Percentiles rank a stretch among this genome's conserved stretches.
These are phyloP conservation scores for Chelonoidis abingdonii DNA, from an alignment of 2,113 vertebrate species.

Conservation along the genomic window DNA sequence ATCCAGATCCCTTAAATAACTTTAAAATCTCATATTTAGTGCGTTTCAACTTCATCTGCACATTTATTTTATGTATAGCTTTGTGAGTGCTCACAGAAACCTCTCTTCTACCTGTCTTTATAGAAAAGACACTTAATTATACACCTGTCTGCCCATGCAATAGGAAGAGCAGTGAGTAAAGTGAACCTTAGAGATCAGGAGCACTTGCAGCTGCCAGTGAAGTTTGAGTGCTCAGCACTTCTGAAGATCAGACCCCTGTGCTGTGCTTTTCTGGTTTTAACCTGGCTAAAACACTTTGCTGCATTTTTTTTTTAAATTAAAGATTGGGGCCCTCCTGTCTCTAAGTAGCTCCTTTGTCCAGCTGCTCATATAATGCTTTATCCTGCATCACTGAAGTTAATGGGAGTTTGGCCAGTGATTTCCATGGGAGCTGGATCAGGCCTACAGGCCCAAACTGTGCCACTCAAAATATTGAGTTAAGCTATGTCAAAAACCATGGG, in stretches of 20 bases:
- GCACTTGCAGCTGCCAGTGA: background rate
- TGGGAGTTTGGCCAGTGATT: background rate
- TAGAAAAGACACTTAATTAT: constrained; percentile 19
- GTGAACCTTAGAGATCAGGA: background rate
- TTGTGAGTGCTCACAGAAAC: background rate
- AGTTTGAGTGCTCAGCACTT: background rate
- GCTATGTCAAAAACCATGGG: background rate
- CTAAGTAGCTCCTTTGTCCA: background rate
- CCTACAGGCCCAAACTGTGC: background rate
- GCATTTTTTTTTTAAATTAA: background rate
- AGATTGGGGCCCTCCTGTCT: background rate
- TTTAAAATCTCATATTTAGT: background rate
- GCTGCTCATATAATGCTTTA: background rate
- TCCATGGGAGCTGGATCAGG: background rate
- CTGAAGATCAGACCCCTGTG: background rate
- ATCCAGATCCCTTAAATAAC: background rate
- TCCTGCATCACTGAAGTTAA: background rate
- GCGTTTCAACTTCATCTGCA: background rate
- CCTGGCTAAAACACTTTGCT: background rate
- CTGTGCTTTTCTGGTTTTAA: background rate
- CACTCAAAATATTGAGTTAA: background rate
- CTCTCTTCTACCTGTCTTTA: background rate
- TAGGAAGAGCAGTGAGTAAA: constrained; percentile 11
- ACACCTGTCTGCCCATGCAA: constrained; percentile 20
- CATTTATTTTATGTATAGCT: background rate